Evolutionary conservation across 2,888 invertebrate genomes (phyloP), one percentile per base, ranked within the genome.

Genomic region (Andrena trimmerana): DNA sequence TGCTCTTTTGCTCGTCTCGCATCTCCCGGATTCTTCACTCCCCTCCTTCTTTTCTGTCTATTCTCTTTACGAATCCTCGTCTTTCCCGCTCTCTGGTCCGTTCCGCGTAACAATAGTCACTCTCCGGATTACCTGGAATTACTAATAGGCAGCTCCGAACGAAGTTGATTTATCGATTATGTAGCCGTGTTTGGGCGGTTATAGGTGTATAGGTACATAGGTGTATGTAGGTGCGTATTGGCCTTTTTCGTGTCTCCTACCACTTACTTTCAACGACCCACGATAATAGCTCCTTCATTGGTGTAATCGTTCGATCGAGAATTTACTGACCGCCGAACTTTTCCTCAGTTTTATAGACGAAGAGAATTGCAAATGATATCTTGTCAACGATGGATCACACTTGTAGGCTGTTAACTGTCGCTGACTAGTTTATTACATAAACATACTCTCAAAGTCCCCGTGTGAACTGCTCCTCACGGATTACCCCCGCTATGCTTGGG

Each of bases 121-220:
- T 81, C 84, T 78, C 79, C 79, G 86, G 86, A 89, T 88, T 88
- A 87, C 81, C 85, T 76, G 13, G 4, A 16, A 42, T 42, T 42
- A 42, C 1, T 16, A 16, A 42, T 4, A 16, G 42, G 5, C 16
- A 42, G 75, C 69, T 77, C 65, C 65, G 84, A 84, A 84, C 80
- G 80, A 77, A 78, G 73, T 80, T 77, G 70, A 70, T 77, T 33
- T 54, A 27, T 33, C 63, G 16, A 16, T 62, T 70, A 33, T 76
- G 52, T 52, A 42, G 54, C 42, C 69, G 57, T 42, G 42, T 67
- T 42, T 24, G 29, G 62, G 60, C 70, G 31, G 4, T 70, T 66
- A 66, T 65, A n/a, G n/a, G n/a, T n/a, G n/a, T n/a, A n/a, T n/a
- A n/a, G n/a, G n/a, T n/a, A 65, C 70, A 57, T 76, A 83, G 42